Evolutionary conservation across 2,888 invertebrate species (phyloP).

Genomic region (Timema cristinae): DNA sequence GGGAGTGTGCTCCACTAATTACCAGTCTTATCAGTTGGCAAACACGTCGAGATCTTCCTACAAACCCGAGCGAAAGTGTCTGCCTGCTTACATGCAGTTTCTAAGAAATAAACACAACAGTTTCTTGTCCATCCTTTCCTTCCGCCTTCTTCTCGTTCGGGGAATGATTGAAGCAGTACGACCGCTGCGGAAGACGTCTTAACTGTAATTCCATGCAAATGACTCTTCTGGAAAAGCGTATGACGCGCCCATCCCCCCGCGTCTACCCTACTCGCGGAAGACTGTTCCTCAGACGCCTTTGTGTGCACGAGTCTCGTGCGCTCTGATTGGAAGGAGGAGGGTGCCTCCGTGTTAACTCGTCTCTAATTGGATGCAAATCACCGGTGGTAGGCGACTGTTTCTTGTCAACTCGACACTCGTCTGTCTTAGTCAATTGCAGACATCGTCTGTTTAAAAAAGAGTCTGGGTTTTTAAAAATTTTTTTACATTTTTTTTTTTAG

Average conservation of each 20-base stretch:
- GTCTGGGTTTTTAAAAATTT: constrained; percentile 1
- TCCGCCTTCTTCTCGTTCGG: too few relatives aligned
- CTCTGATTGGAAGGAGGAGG: neutral
- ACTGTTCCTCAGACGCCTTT: too few relatives aligned
- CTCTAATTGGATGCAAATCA: constrained; percentile 30
- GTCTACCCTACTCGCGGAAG: too few relatives aligned
- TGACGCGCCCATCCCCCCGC: neutral
- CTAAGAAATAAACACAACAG: too few relatives aligned
- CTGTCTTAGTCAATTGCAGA: constrained; percentile 7
- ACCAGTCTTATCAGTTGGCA: too few relatives aligned
- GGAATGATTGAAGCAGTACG: neutral
- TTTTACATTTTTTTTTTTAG: neutral
- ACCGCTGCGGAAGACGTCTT: neutral
- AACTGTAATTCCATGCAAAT: neutral
- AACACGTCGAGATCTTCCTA: too few relatives aligned
- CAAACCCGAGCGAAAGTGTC: too few relatives aligned
- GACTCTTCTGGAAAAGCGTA: neutral
- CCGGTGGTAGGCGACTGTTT: constrained; percentile 11
- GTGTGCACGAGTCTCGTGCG: neutral
- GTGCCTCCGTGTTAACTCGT: neutral
- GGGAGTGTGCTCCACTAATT: too few relatives aligned
- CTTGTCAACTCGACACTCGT: constrained; percentile 14
- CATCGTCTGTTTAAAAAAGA: neutral
- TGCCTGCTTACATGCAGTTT: too few relatives aligned
- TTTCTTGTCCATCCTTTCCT: too few relatives aligned